Conservation (phyloP, 2,888 invertebrate genomes). For the Callyntrura guangdongensis region DNA sequence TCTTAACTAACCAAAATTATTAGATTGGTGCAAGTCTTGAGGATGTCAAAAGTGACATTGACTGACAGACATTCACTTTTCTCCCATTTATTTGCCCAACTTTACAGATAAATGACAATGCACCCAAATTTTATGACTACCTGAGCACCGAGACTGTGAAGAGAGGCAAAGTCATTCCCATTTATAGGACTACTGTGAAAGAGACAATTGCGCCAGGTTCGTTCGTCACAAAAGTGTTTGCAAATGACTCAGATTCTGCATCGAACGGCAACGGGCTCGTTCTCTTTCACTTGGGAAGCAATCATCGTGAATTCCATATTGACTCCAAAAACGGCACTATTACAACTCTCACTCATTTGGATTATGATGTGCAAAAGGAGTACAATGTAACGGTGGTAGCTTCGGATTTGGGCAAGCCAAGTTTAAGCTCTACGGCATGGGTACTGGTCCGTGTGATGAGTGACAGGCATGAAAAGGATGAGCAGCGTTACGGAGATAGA, state of each 20-base stretch:
- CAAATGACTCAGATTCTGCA: slow-evolving; percentile 94
- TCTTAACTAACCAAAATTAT: background rate
- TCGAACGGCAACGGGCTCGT: slow-evolving; percentile 91
- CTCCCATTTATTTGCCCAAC: slow-evolving; percentile 25
- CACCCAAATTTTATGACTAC: slow-evolving; percentile 82
- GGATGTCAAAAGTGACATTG: slow-evolving; percentile 14
- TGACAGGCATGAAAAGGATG: slow-evolving; percentile 85
- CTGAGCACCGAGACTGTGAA: slow-evolving; percentile 78
- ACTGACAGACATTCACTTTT: slow-evolving; percentile 31
- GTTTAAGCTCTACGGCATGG: slow-evolving; percentile 91
- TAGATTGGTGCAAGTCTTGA: background rate
- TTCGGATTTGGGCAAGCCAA: slow-evolving; percentile 94
- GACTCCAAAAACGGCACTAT: slow-evolving; percentile 95
- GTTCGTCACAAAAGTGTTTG: slow-evolving; percentile 91
- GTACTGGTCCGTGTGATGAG: slow-evolving; percentile 85
- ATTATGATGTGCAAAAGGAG: slow-evolving; percentile 89
- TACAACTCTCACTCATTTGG: slow-evolving; percentile 91
- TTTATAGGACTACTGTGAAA: slow-evolving; percentile 91
- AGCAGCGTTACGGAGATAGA: slow-evolving; percentile 88
- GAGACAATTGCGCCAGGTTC: slow-evolving; percentile 91
- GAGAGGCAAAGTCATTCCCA: slow-evolving; percentile 87
- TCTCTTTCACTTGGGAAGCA: slow-evolving; percentile 84
- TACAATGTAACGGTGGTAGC: slow-evolving; percentile 93
- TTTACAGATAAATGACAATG: slow-evolving; percentile 90
- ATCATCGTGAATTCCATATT: slow-evolving; percentile 89